Evolutionary conservation across 2,888 invertebrate genomes (phyloP).

Genomic region (Volucella inflata): DNA sequence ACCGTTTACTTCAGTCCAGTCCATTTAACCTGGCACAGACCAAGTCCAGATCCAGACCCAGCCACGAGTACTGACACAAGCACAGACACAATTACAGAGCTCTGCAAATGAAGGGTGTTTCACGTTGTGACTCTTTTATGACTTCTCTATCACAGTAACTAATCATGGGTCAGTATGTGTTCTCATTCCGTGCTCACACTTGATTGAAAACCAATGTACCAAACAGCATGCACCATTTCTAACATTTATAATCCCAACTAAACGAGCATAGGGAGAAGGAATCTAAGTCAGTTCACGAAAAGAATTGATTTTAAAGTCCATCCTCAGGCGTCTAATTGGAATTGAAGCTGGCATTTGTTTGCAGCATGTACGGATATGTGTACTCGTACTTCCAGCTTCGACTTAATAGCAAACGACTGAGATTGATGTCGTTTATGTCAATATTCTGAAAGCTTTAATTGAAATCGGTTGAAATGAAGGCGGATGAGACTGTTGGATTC

Average conservation of each 20-base stretch:
- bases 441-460: not conserved
- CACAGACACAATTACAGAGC: too few species aligned
- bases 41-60: too few species aligned
- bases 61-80: too few species aligned
- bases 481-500: not conserved
- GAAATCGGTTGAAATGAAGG: not conserved
- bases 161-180: too few species aligned
- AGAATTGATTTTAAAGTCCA: slow-evolving; percentile 21
- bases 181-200: too few species aligned
- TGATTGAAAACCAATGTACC: too few species aligned
- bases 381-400: not conserved
- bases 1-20: not conserved
- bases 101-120: not conserved
- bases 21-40: not conserved
- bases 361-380: not conserved
- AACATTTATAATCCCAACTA: too few species aligned
- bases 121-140: not conserved
- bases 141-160: not conserved
- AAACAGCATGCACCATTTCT: too few species aligned
- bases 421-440: slow-evolving; percentile 25
- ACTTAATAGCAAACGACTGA: not conserved
- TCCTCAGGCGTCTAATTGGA: not conserved
- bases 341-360: not conserved
- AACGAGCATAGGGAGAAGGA: not conserved
- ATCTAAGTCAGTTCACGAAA: slow-evolving; percentile 19